Base-by-base conservation (phyloP, 2,797 vertebrate genomes). In the Sebastes variabilis region DNA sequence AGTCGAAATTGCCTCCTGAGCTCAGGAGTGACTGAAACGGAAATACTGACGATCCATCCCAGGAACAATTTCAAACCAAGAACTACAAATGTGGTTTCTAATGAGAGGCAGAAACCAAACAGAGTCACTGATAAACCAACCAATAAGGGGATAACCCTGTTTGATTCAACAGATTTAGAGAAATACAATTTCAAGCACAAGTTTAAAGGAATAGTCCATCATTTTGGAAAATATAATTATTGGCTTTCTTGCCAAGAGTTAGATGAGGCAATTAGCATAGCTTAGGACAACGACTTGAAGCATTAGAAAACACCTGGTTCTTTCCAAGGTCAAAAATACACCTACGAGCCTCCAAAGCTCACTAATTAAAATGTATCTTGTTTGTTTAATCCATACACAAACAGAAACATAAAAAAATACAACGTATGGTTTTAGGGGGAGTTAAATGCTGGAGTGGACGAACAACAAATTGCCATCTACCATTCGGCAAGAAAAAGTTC, bases 1-100 rank as follows among this genome's bases (percentile, higher is more conserved):
- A 74, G 77, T 87, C 87, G 73, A 78, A 87, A 89, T 77, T 84
- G 79, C 67, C 87, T 86, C 67, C 87, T 86, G 82, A 91, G 83
- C 88, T 78, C 84, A 83, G 73, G 80, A 79, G 58, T 66, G 46
- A 81, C 55, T 77, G 68, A 66, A 69, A 86, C 34, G 78, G 49
- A 83, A 84, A 87, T 72, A 66, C 79, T 74, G 70, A 74, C 70
- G 49, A 79, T 79, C 54, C 46, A 25, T 32, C 62, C 20, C 54
- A 24, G 56, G 49, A 84, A 32, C 38, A 69, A 61, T 77, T 85
- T 22, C 24, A 64, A 56, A 82, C 68, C 36, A 55, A 34, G 29
- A 65, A 29, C 80, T 81, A 61, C 8, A 62, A 69, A 20, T 27
- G 20, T 65, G 67, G 8, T 84, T 83, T 78, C 6, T 82, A 68